Conservation (phyloP, 1,140 invertebrate genomes). For the Eriosoma lanigerum region DNA sequence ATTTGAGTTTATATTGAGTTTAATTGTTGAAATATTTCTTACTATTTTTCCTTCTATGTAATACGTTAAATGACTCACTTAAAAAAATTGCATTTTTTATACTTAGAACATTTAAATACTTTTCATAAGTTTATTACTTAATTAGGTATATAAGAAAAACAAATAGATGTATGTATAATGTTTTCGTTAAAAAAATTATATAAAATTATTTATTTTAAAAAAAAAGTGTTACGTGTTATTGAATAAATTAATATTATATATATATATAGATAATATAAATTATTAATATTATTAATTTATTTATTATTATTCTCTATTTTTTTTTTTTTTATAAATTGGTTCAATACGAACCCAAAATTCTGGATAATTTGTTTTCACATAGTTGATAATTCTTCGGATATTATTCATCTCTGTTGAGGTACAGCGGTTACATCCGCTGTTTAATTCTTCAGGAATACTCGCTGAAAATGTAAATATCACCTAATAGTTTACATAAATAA, state of each 20-base stretch:
- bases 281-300: too few relatives aligned
- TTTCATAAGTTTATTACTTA: too few relatives aligned
- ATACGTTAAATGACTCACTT: too few relatives aligned
- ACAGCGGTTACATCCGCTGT: not conserved
- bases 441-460: slow-evolving; percentile 10
- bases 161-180: not conserved
- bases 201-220: not conserved
- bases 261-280: too few relatives aligned
- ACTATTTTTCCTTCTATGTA: not conserved
- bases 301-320: too few relatives aligned
- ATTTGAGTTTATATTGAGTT: not conserved
- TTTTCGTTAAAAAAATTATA: slow-evolving; percentile 14
- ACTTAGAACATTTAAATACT: too few relatives aligned
- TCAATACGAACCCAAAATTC: not conserved
- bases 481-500: too few relatives aligned
- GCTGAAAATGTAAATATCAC: slow-evolving; percentile 19
- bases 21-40: not conserved
- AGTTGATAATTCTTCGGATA: not conserved
- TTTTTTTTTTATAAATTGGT: slow-evolving; percentile 8
- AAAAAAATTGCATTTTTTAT: too few relatives aligned
- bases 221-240: not conserved
- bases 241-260: not conserved
- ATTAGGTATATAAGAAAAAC: not conserved
- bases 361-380: not conserved
- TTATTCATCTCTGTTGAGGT: slow-evolving; percentile 1